phyloP scores from a whole-genome alignment of 2,113 vertebrate species.

The Pomatostomus ruficeps region DNA sequence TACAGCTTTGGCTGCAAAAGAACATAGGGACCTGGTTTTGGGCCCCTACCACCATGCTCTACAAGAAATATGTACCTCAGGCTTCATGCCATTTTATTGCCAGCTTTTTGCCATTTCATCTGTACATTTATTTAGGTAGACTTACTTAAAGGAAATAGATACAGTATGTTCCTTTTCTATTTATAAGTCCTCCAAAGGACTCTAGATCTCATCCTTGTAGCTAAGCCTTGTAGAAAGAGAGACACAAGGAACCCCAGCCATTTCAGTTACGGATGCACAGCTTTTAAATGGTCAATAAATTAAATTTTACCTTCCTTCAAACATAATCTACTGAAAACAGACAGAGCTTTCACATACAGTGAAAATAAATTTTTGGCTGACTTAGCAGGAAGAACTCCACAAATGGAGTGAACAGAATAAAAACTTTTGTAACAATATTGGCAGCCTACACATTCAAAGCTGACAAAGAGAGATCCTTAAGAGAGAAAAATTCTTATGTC shows the following conservation, averaged over 20 bases:
- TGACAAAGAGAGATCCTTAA: not conserved
- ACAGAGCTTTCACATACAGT: not conserved
- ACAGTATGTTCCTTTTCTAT: not conserved
- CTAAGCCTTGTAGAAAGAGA: not conserved
- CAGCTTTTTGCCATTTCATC: not conserved
- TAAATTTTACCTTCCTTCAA: not conserved
- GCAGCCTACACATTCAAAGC: not conserved
- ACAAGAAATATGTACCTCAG: not conserved
- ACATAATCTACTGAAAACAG: not conserved
- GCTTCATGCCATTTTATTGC: not conserved
- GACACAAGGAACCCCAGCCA: not conserved
- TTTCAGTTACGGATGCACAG: not conserved
- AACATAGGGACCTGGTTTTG: not conserved
- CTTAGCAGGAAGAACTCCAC: not conserved
- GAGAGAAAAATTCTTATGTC: not conserved
- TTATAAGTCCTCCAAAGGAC: not conserved
- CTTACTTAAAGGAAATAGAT: not conserved
- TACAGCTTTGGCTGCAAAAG: not conserved
- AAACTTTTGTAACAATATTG: not conserved
- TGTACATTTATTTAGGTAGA: not conserved
- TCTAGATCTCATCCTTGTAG: not conserved
- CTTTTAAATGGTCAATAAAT: not conserved
- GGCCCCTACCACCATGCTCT: not conserved
- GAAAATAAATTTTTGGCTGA: not conserved
- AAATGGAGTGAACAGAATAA: not conserved